Evolutionary conservation across 1,140 invertebrate genomes (phyloP).

Genomic region (Sweltsa coloradensis): DNA sequence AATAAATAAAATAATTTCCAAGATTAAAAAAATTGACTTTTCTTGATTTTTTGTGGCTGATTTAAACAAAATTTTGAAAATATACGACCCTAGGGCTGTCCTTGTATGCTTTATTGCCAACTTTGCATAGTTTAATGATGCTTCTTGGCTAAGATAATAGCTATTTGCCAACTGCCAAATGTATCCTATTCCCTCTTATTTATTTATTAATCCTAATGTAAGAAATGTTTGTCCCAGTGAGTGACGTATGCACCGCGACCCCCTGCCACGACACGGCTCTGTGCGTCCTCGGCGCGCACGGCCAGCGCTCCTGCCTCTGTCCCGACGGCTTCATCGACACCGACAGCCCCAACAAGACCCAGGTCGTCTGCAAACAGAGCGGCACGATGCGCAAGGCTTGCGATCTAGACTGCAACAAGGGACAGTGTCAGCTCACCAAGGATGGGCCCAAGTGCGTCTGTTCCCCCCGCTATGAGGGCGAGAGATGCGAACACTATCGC

Average conservation of each 20-base stretch:
- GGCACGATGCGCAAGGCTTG: slow-evolving; percentile 22
- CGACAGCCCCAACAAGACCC: not conserved
- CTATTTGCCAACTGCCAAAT: too few species aligned
- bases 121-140: too few species aligned
- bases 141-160: too few species aligned
- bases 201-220: slow-evolving; percentile 5
- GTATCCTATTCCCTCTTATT: too few species aligned
- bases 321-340: slow-evolving; percentile 38
- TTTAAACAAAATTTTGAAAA: too few species aligned
- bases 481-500: slow-evolving; percentile 45
- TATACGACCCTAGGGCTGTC: too few species aligned
- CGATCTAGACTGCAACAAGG: slow-evolving; percentile 34
- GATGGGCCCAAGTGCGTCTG: slow-evolving; percentile 41
- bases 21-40: too few species aligned
- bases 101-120: too few species aligned
- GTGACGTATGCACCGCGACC: slow-evolving; percentile 25
- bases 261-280: slow-evolving; percentile 44
- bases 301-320: slow-evolving; percentile 43
- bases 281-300: slow-evolving; percentile 25
- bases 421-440: slow-evolving; percentile 38
- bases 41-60: too few species aligned
- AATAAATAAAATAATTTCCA: too few species aligned
- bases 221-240: slow-evolving; percentile 19
- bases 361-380: slow-evolving; percentile 14
- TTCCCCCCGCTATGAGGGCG: slow-evolving; percentile 42